Percentiles rank a stretch among this genome's conserved stretches.
These are phyloP conservation scores for Crematogaster levior DNA, from an alignment of 2,888 invertebrate genomes.

Conservation along the genomic window DNA sequence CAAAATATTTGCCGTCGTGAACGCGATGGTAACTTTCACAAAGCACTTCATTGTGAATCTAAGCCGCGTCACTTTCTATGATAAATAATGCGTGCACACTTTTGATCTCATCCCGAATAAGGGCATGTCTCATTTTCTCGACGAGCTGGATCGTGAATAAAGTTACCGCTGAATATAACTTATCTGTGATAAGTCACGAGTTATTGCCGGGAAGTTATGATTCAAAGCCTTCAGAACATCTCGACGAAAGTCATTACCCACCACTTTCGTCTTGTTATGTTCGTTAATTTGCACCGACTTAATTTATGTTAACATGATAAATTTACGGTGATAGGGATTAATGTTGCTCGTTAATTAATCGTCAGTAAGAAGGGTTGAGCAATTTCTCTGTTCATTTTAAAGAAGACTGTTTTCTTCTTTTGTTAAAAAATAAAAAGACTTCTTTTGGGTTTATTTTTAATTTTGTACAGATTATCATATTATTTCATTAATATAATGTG, in stretches of 20 bases:
- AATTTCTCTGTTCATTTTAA: not conserved
- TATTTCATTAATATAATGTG: not conserved
- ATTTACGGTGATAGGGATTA: conserved; percentile 17
- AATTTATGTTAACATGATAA: conserved; percentile 22
- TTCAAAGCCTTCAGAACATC: conserved; percentile 23
- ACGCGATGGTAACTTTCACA: not conserved
- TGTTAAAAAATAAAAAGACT: not conserved
- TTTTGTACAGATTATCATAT: not conserved
- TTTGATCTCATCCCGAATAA: conserved; percentile 9
- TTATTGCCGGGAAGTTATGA: conserved; percentile 29
- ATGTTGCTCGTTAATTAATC: conserved; percentile 24
- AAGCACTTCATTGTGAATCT: not conserved
- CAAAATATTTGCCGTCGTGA: not conserved
- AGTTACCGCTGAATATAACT: not conserved
- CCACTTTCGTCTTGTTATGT: not conserved
- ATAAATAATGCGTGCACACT: conserved; percentile 5
- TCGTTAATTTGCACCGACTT: conserved; percentile 26
- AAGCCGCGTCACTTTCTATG: not conserved
- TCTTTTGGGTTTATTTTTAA: not conserved
- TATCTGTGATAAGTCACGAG: conserved; percentile 19
- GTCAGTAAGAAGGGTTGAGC: not conserved
- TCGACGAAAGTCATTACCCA: not conserved
- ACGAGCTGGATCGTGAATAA: not conserved
- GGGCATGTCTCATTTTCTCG: conserved; percentile 13
- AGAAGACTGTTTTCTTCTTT: too few relatives aligned